Evolutionary conservation across 2,888 invertebrate genomes (phyloP), one percentile per base, ranked within the genome.

Genomic region (Apodemia duryi): DNA sequence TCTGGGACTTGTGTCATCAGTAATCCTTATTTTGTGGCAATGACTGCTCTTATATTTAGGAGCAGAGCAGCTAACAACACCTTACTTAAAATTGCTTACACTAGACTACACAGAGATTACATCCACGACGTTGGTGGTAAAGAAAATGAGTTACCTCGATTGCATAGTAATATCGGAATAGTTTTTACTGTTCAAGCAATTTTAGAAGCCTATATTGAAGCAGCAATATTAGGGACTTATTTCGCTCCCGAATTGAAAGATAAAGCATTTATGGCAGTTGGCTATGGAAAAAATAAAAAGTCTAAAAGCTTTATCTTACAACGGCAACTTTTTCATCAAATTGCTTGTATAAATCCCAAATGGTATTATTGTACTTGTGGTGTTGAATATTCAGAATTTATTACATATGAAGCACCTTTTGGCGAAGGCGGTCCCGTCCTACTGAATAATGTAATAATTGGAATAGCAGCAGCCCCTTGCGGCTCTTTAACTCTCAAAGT

Each of bases 281-380:
- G 89, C 5, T 87, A 73, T 66, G 88, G 86, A 4, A 69, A 70
- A 64, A 63, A 81, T 9, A 67, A 62, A 35, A 65, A 72, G 2
- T 65, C 74, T 10, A 69, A 75, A 52, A 61, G 68, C 29, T 64
- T 77, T 13, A 77, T 73, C 13, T 70, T 88, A 65, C 86, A 86
- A 68, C 69, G 74, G 61, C 83, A 84, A 69, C 65, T 61, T 3
- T 89, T 84, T 68, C 71, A 74, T 38, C 82, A 85, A 67, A 74
- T 74, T 2, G 76, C 84, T 0, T 89, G 89, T 70, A 68, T 71
- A 29, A 84, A 85, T 69, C 82, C 86, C 0, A 82, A 80, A 68
- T 88, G 86, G 86, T 83, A 82, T 69, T 85, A 88, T 68, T 86
- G 84, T 69, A 71, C 87, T 28, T 88, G 88, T 67, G 88, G 87